Percentiles rank a stretch among this genome's conserved stretches.
Conservation (phyloP, 1,140 invertebrate genomes). For the Conus ventricosus region DNA sequence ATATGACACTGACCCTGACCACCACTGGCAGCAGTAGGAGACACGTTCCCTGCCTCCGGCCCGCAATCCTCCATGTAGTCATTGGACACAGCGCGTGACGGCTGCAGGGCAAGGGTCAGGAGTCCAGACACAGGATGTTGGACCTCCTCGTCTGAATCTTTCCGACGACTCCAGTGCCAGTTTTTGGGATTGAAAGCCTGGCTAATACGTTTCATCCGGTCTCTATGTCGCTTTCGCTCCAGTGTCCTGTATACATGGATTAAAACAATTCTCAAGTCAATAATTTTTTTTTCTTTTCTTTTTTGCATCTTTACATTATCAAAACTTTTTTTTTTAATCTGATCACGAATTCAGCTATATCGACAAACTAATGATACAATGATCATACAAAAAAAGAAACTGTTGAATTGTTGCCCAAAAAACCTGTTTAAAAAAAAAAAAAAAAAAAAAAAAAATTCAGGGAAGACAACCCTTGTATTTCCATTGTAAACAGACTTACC, state of each 20-base stretch:
- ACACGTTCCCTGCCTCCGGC: not conserved
- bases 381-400: no score
- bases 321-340: no score
- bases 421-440: no score
- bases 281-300: no score
- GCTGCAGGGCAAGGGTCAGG: slow-evolving; percentile 30
- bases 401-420: no score
- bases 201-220: slow-evolving; percentile 38
- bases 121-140: slow-evolving; percentile 10
- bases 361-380: no score
- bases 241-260: not conserved
- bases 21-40: not conserved
- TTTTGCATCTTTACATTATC: no score
- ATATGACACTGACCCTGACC: not conserved
- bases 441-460: no score
- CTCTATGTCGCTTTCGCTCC: slow-evolving; percentile 27
- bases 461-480: no score
- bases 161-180: slow-evolving; percentile 27
- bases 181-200: slow-evolving; percentile 41
- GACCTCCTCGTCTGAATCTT: not conserved
- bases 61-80: not conserved
- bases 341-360: no score
- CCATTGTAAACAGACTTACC: no score
- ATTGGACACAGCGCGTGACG: slow-evolving; percentile 10
- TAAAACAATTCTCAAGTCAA: no score